Evolutionary conservation across 2,797 vertebrate genomes (phyloP).

Genomic region (Gymnothorax javanicus): DNA sequence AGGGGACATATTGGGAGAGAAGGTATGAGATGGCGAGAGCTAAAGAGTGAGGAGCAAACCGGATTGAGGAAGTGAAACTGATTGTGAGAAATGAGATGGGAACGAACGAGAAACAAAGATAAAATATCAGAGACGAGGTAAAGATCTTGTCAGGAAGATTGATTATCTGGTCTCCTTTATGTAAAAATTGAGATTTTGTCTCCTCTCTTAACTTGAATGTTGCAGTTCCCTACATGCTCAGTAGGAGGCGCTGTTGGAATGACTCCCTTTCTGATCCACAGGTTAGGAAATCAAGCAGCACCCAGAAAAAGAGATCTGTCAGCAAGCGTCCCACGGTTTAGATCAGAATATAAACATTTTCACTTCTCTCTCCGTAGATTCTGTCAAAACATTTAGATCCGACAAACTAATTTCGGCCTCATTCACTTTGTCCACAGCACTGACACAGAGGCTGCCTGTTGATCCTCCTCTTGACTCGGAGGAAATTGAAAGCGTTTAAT

Average conservation of each 20-base stretch:
- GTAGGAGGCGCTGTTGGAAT: constrained; percentile 20
- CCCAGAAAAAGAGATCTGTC: constrained; percentile 51
- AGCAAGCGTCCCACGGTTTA: constrained; percentile 46
- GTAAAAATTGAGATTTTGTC: background rate
- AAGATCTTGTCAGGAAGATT: too few relatives aligned
- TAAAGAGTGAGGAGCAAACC: background rate
- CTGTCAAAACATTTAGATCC: constrained; percentile 57
- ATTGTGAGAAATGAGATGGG: background rate
- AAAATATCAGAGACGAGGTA: too few relatives aligned
- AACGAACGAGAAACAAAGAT: background rate
- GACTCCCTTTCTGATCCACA: background rate
- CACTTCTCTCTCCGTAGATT: constrained; percentile 51
- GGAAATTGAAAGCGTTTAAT: constrained; percentile 34
- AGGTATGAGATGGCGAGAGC: background rate
- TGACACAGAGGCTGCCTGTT: constrained; percentile 29
- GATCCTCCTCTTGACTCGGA: constrained; percentile 40
- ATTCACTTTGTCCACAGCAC: constrained; percentile 37
- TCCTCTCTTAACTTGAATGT: background rate
- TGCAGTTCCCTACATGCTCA: background rate
- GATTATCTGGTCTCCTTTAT: too few relatives aligned
- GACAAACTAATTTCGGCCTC: constrained; percentile 47
- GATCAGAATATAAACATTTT: constrained; percentile 56
- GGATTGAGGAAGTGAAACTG: background rate
- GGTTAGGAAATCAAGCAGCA: constrained; percentile 57
- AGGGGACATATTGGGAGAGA: background rate